phyloP scores from a whole-genome alignment of 1,140 invertebrate species.

The Hyposmocoma kahamanoa region DNA sequence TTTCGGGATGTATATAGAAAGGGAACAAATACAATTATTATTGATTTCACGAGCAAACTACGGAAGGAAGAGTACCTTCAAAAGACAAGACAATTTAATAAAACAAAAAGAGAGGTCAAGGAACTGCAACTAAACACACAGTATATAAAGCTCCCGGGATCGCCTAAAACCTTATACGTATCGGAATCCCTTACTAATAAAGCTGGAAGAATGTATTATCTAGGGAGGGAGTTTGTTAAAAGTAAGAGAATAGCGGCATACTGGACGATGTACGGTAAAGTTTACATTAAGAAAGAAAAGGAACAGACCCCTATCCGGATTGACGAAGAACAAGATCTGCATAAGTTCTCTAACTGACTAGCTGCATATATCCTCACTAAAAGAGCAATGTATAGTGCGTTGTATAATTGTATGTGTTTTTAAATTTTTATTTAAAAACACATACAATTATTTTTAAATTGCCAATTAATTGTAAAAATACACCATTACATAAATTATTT shows the following conservation, averaged over 20 bases:
- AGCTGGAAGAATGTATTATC: conserved; percentile 10
- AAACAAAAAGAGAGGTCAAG: background rate
- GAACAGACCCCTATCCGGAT: conserved; percentile 5
- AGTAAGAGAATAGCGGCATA: conserved; percentile 5
- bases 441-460: no score
- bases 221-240: conserved; percentile 9
- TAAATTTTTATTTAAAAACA: no score
- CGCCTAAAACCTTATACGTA: conserved; percentile 1
- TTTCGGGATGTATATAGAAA: background rate
- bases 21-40: background rate
- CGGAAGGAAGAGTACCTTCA: background rate
- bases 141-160: background rate
- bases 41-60: background rate
- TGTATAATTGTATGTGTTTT: no score
- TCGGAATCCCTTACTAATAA: conserved; percentile 8
- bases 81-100: background rate
- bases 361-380: no score
- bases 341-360: no score
- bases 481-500: no score
- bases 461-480: no score
- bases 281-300: conserved; percentile 9
- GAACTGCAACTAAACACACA: background rate
- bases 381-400: no score
- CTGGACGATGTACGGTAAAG: conserved; percentile 11
- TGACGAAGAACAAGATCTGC: conserved; percentile 8